Conservation (phyloP, 1,140 invertebrate genomes). For the Drosophila insularis region DNA sequence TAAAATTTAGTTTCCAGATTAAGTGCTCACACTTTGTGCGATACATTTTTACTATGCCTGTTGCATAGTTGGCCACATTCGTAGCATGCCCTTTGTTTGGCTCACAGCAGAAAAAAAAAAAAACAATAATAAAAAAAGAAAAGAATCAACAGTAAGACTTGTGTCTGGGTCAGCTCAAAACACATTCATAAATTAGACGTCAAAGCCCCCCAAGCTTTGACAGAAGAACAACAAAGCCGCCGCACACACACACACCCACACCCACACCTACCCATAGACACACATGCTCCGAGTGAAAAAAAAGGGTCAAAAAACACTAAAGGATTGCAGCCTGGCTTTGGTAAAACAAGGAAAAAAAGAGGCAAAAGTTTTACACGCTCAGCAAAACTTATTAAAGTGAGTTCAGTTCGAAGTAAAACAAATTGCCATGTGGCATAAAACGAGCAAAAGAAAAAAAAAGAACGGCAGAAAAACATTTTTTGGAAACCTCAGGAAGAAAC, state of each 20-base stretch:
- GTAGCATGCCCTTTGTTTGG: slow-evolving; percentile 3
- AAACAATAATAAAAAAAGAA: no score
- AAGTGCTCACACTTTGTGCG: neutral
- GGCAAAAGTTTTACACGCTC: slow-evolving; percentile 35
- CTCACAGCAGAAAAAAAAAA: no score
- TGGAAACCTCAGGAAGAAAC: slow-evolving; percentile 25
- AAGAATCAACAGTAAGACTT: slow-evolving; percentile 34
- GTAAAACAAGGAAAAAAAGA: slow-evolving; percentile 1
- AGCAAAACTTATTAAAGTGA: slow-evolving; percentile 53
- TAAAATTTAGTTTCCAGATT: neutral
- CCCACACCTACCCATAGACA: slow-evolving; percentile 17
- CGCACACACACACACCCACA: slow-evolving; percentile 18
- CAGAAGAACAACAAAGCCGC: slow-evolving; percentile 38
- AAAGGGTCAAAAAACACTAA: slow-evolving; percentile 65
- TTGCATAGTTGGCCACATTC: slow-evolving; percentile 10
- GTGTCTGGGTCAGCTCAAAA: slow-evolving; percentile 43
- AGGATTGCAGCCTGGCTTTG: slow-evolving; percentile 4
- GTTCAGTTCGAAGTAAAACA: slow-evolving; percentile 54
- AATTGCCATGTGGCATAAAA: slow-evolving; percentile 35
- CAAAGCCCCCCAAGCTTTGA: slow-evolving; percentile 58
- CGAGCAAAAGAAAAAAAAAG: neutral
- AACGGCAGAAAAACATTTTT: neutral
- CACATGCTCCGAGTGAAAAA: slow-evolving; percentile 26
- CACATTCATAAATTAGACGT: slow-evolving; percentile 76
- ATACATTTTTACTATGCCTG: slow-evolving; percentile 8